Evolutionary conservation across 2,113 vertebrate genomes (phyloP), one percentile per base, ranked within the genome.

Genomic region (Entosphenus tridentatus): DNA sequence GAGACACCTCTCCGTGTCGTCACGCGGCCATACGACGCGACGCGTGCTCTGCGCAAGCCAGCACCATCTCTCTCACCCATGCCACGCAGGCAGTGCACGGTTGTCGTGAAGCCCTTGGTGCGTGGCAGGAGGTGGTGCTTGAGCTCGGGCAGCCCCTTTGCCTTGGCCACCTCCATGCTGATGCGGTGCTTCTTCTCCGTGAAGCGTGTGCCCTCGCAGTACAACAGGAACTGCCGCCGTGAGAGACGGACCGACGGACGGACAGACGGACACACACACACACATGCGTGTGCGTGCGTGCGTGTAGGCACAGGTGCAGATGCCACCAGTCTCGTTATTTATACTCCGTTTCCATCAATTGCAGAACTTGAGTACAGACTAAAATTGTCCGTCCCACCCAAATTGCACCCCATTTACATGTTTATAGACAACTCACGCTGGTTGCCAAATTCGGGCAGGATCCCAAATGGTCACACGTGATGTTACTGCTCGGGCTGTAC

Each of bases 21-120:
- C 39, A 39, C 39, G 39, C 56, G 69, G 68, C 2, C 9, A 10
- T 12, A 65, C 1, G 1, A 2, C 8, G 1, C 9, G 9, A 13
- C 14, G 5, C 57, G 68, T 1, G 16, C 57, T 70, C 73, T 70
- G 11, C 67, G 39, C 39, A 39, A 39, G 39, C 39, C 39, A 39
- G 39, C 39, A 7, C 39, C 39, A 39, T 39, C 39, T 39, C 39
- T 39, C 76, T 71, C 75, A 90, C 93, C 89, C 82, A 89, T 96
- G 76, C 92, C 90, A 68, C 87, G 86, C 70, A 96, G 86, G 81
- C 89, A 95, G 75, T 87, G 81, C 75, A 96, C 81, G 14, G 92
- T 89, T 55, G 93, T 98, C 78, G 93, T 98, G 76, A 96, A 97
- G 71, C 93, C 93, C 80, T 88, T 95, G 80, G 93, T 97, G 57